phyloP scores from a whole-genome alignment of 2,797 vertebrate species.

The Hypotaenidia philippensis region DNA sequence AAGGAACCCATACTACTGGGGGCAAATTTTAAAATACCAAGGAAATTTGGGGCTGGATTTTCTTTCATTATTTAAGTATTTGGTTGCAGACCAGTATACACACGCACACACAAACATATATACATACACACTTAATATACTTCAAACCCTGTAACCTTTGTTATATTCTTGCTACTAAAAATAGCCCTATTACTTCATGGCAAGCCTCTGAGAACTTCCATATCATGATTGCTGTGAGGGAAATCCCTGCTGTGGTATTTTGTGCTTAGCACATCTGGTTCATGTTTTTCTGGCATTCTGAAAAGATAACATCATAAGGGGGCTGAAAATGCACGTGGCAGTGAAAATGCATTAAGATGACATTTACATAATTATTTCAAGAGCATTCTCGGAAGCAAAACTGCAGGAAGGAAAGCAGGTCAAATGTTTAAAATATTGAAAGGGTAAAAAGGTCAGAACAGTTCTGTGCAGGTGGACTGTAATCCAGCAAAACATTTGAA shows the following conservation, averaged over 20 bases:
- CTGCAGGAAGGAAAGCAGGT: slow-evolving; percentile 41
- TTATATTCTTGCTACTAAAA: not conserved
- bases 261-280: slow-evolving; percentile 59
- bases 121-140: not conserved
- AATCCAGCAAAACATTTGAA: slow-evolving; percentile 50
- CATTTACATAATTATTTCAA: slow-evolving; percentile 68
- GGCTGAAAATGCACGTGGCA: slow-evolving; percentile 13
- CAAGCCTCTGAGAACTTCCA: not conserved
- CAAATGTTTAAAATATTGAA: slow-evolving; percentile 60
- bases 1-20: not conserved
- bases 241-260: slow-evolving; percentile 49
- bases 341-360: slow-evolving; percentile 56
- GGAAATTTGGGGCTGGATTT: not conserved
- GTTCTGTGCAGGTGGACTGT: slow-evolving; percentile 21
- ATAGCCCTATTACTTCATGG: not conserved
- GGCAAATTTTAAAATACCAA: not conserved
- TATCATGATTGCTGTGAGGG: not conserved
- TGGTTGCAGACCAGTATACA: not conserved
- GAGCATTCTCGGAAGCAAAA: slow-evolving; percentile 32
- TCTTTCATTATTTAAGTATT: not conserved
- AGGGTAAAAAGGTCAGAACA: slow-evolving; percentile 4
- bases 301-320: slow-evolving; percentile 53
- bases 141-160: not conserved
- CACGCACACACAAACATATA: no score
- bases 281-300: slow-evolving; percentile 43